Evolutionary conservation across 2,888 invertebrate species (phyloP), one percentile per base, ranked within the genome.

Genomic region (Epinotia ramella): DNA sequence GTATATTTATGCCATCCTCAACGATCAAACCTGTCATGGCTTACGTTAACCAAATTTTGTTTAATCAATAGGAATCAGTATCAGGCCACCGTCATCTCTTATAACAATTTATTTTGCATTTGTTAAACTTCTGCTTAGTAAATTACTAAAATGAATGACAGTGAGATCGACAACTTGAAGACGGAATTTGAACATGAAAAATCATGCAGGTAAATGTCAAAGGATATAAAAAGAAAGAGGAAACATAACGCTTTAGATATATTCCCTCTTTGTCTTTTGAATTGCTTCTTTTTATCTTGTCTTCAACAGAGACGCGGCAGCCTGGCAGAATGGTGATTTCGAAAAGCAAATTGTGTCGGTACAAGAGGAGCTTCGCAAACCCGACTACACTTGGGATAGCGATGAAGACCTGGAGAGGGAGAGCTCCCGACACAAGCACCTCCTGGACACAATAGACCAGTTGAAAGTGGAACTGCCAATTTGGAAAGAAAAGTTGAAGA

Each of bases 141-240:
- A 24, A 66, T 12, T 13, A 70, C 18, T 44, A 85, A 73, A 84
- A 92, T 93, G 91, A 90, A 89, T 80, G 94, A 94, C 77, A 90
- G 84, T 84, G 95, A 94, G 88, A 90, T 95, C 75, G 95, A 95
- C 65, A 84, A 80, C 79, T 85, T 95, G 77, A 94, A 90, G 88
- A 88, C 81, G 77, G 95, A 95, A 86, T 83, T 94, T 79, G 94
- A 95, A 75, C 92, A 93, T 78, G 95, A 95, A 85, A 94, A 91
- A 81, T 87, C 88, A 75, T 91, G 89, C 86, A 90, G 94, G 94
- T 94, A 3, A 69, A 77, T 84, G 20, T 18, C 9, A 12, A n/a
- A 65, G 40, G 13, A 57, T 28, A 49, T 33, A 12, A 12, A 16
- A 24, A 16, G 46, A 4, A n/a, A 49, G 20, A 28, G 9, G 20